Evolutionary conservation across 1,140 invertebrate genomes (phyloP).

Genomic region (Vollenhovia emeryi): DNA sequence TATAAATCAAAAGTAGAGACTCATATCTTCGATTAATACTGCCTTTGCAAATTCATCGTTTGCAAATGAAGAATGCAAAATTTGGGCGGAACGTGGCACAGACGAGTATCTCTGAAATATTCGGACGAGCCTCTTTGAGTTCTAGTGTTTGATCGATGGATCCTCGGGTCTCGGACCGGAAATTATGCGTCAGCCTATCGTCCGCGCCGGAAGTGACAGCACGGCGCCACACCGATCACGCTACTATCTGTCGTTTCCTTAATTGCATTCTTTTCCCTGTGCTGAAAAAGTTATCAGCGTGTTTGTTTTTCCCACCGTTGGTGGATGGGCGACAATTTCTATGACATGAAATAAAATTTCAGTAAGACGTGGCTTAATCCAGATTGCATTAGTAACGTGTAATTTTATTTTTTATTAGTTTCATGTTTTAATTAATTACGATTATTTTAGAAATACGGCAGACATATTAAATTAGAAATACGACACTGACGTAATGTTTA

Average conservation of each 20-base stretch:
- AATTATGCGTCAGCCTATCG: conserved; percentile 85
- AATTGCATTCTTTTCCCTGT: conserved; percentile 74
- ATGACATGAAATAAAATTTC: background rate
- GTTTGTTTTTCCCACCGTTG: conserved; percentile 56
- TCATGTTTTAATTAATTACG: background rate
- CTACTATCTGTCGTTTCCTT: conserved; percentile 82
- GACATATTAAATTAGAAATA: background rate
- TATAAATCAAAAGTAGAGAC: background rate
- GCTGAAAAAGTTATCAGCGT: conserved; percentile 41
- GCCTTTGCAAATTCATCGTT: conserved; percentile 7
- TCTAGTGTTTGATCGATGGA: conserved; percentile 85
- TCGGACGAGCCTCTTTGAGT: conserved; percentile 70
- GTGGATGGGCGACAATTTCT: conserved; percentile 52
- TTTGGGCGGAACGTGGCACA: conserved; percentile 60
- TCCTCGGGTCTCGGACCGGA: conserved; percentile 80
- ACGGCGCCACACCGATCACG: conserved; percentile 79
- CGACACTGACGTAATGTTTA: background rate
- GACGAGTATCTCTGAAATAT: conserved; percentile 70
- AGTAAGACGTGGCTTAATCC: no score
- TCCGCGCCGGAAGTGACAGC: conserved; percentile 81
- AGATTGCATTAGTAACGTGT: background rate
- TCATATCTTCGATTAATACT: background rate
- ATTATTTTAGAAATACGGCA: background rate
- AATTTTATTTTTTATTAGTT: background rate
- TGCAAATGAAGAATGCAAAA: conserved; percentile 53